phyloP scores from a whole-genome alignment of 2,113 vertebrate species.

The Dasyprocta punctata region DNA sequence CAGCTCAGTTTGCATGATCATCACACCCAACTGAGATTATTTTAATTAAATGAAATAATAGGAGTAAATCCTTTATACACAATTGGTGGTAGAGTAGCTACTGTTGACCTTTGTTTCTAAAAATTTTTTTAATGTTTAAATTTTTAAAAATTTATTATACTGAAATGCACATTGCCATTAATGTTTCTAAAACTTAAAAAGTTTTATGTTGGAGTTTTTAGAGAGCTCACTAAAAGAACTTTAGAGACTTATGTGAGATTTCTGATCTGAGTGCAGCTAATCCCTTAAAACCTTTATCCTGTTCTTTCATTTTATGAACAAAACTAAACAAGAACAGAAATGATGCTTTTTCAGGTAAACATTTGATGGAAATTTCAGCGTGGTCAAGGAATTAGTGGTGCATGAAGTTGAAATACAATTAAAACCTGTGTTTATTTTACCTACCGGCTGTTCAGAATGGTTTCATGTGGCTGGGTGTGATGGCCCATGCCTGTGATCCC shows the following conservation, averaged over 20 bases:
- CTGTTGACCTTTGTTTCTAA: neutral
- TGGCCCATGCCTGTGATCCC: neutral
- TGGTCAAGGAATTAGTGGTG: neutral
- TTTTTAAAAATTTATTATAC: neutral
- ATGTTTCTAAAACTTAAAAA: neutral
- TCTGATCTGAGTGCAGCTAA: neutral
- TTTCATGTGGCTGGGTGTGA: neutral
- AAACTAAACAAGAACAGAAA: neutral
- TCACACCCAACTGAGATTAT: neutral
- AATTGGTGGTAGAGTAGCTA: neutral
- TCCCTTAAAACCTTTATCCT: neutral
- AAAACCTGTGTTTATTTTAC: conserved; percentile 7
- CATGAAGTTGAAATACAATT: neutral
- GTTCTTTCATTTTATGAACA: neutral
- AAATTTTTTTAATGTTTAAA: neutral
- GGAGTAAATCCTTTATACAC: neutral
- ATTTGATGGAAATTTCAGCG: neutral
- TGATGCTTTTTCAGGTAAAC: neutral
- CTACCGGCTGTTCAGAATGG: neutral
- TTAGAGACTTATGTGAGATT: neutral
- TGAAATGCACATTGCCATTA: neutral
- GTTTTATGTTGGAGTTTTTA: neutral
- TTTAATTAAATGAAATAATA: neutral
- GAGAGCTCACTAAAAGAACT: neutral
- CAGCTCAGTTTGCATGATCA: neutral